Percentiles rank a stretch among this genome's conserved stretches.
These are phyloP conservation scores for Mystacides longicornis DNA, from an alignment of 2,888 invertebrate species.

Conservation along the genomic window DNA sequence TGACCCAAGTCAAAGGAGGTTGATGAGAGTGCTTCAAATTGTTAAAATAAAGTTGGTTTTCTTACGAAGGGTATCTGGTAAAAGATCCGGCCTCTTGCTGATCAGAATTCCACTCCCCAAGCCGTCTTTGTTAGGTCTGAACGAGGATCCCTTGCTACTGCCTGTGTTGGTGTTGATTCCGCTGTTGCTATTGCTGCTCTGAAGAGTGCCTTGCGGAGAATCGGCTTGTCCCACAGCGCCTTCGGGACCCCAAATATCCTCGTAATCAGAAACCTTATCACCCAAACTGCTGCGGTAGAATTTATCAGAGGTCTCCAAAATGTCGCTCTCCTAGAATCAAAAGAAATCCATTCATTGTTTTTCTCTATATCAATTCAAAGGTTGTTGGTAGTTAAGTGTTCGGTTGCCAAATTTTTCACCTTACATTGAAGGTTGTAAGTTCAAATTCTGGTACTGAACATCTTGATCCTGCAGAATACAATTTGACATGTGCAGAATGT, in stretches of 20 bases:
- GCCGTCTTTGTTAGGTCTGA: conserved; percentile 38
- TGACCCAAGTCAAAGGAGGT: too few species aligned
- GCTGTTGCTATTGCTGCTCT: conserved; percentile 4
- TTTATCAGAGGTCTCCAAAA: conserved; percentile 71
- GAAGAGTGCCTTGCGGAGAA: not conserved
- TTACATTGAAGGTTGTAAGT: too few species aligned
- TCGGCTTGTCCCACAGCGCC: not conserved
- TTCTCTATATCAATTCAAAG: too few species aligned
- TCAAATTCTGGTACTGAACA: too few species aligned
- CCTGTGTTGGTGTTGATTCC: conserved; percentile 30
- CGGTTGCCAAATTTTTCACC: too few species aligned
- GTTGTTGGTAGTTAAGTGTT: too few species aligned
- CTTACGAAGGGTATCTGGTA: conserved; percentile 54
- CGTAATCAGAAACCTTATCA: conserved; percentile 91
- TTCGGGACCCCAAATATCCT: conserved; percentile 84
- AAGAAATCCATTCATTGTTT: not conserved
- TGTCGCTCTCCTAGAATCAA: conserved; percentile 64
- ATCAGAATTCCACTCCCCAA: conserved; percentile 47
- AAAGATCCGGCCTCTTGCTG: conserved; percentile 52
- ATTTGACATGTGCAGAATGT: too few species aligned
- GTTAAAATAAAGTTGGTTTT: too few species aligned
- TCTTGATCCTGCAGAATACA: too few species aligned
- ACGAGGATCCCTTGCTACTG: conserved; percentile 38
- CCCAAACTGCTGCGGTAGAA: conserved; percentile 82
- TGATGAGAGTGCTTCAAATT: too few species aligned